Percentiles rank a stretch among this genome's conserved stretches.
These are phyloP conservation scores for Sipha maydis DNA, from an alignment of 2,888 invertebrate genomes.

Conservation along the genomic window DNA sequence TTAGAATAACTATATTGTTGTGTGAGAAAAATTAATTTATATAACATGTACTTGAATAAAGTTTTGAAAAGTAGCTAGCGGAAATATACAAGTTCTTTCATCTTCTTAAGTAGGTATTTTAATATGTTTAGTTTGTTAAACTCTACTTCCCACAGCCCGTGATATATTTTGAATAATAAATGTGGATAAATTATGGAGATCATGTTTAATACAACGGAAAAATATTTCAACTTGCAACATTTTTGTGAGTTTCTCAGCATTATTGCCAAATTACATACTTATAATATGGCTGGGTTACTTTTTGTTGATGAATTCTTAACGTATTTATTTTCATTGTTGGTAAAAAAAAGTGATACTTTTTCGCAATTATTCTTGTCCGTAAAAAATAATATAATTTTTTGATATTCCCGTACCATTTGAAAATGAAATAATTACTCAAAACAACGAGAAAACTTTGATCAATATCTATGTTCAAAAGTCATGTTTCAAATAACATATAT, in stretches of 20 bases:
- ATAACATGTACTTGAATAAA: background rate
- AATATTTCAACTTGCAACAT: too few relatives aligned
- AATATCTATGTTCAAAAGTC: too few relatives aligned
- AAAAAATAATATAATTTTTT: too few relatives aligned
- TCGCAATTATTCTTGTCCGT: too few relatives aligned
- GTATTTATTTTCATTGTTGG: background rate
- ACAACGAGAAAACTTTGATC: too few relatives aligned
- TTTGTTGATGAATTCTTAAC: background rate
- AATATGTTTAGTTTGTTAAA: background rate
- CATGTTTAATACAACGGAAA: background rate
- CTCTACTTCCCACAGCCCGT: background rate
- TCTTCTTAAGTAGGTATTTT: background rate
- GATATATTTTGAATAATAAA: background rate
- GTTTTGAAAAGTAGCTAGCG: background rate
- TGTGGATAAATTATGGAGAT: background rate
- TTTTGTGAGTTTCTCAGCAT: too few relatives aligned
- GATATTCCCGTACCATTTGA: too few relatives aligned
- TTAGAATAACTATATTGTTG: background rate
- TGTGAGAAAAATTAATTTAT: background rate
- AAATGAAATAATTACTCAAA: too few relatives aligned
- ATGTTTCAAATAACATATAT: too few relatives aligned
- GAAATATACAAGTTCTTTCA: background rate
- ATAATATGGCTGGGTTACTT: too few relatives aligned
- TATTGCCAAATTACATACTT: too few relatives aligned
- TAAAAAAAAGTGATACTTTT: background rate